Evolutionary conservation across 2,888 invertebrate genomes (phyloP), one percentile per base, ranked within the genome.

Genomic region (Pilophorus perplexus): DNA sequence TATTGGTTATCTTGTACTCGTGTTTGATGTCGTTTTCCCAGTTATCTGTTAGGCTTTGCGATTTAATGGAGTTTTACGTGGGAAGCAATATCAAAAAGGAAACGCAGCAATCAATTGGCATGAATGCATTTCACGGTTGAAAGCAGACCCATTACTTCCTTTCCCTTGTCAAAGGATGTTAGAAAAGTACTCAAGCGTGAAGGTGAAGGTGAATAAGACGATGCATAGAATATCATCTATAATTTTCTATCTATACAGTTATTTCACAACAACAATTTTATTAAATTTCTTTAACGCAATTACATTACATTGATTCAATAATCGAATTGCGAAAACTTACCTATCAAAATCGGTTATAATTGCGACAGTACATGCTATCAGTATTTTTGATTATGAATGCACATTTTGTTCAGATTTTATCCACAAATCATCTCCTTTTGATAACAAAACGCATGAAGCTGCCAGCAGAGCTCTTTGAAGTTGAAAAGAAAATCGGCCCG

Each of bases 241-340:
- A 42, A n/a, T 59, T 59, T 40, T 59, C 59, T 42, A 59, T 59
- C 59, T 42, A 59, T 42, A 59, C 59, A 42, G 42, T 55, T 59
- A 42, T 59, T 42, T 57, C 57, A 57, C 57, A 57, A 57, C 57
- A 57, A 59, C 23, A 59, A 59, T 42, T 42, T 42, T 59, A 22
- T 40, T 42, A 22, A 33, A 33, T 52, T 52, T 28, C 18, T 16
- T 16, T 16, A 52, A 18, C 52, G 52, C 52, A 52, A 52, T 52
- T 14, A 6, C 28, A 28, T 25, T 52, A 52, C 25, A 46, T 14
- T 46, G 25, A 52, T 25, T 52, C 27, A 3, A 52, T 52, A 28
- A 12, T 28, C 28, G 12, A 28, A 28, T 52, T 28, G 52, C 52
- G 25, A 28, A 10, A 52, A 52, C 14, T 20, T n/a, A n/a, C 46